phyloP scores from a whole-genome alignment of 2,113 vertebrate species.

The Micronycteris hirsuta region DNA sequence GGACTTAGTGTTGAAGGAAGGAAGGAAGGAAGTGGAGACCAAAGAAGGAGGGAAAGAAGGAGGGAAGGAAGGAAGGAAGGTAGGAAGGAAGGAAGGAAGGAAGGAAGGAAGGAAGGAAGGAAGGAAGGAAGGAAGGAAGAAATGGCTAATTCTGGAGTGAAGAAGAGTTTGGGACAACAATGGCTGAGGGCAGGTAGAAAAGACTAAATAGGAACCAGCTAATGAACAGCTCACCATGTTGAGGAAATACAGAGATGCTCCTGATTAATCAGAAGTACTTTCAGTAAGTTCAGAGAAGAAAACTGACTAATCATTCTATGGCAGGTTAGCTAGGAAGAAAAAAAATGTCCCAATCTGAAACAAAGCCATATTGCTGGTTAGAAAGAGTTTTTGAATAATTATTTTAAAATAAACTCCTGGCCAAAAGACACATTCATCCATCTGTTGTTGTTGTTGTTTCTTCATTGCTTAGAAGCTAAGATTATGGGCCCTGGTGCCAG shows the following conservation, averaged over 20 bases:
- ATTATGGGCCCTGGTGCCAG: neutral
- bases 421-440: neutral
- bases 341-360: neutral
- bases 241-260: neutral
- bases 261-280: neutral
- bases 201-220: neutral
- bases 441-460: neutral
- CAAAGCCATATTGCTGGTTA: neutral
- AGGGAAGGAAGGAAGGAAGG: too few relatives aligned
- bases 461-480: neutral
- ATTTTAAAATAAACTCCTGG: neutral
- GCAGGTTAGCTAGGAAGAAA: neutral
- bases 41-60: neutral
- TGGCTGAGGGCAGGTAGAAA: neutral
- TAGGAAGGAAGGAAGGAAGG: too few relatives aligned
- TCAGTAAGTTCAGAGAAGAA: neutral
- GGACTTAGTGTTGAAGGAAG: neutral
- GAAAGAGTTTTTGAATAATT: neutral
- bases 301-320: neutral
- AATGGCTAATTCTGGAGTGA: neutral
- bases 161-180: too few relatives aligned
- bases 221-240: neutral
- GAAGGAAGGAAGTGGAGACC: too few relatives aligned
- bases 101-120: too few relatives aligned
- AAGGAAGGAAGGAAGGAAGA: too few relatives aligned